Conservation (phyloP, 2,113 vertebrate genomes). For the Psophia crepitans region DNA sequence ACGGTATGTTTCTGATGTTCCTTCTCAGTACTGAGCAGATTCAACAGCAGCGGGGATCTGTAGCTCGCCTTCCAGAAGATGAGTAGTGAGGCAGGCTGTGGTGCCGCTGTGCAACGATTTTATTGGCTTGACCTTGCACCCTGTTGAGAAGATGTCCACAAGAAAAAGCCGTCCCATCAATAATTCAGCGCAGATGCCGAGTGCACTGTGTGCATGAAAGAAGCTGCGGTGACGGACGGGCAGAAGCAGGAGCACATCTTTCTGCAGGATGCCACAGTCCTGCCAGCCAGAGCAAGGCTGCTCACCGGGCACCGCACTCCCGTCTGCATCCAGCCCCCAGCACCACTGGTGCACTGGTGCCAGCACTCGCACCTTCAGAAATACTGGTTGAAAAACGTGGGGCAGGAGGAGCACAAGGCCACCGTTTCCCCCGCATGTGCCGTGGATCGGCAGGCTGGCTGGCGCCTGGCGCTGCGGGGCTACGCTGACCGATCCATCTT, state of each 20-base stretch:
- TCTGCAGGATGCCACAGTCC: neutral
- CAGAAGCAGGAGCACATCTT: neutral
- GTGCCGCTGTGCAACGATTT: neutral
- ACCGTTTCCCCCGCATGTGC: fast-evolving
- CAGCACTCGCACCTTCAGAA: neutral
- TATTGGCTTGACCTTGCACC: neutral
- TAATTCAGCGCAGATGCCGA: neutral
- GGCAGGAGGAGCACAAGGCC: neutral
- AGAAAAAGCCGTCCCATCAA: neutral
- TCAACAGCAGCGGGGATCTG: fast-evolving
- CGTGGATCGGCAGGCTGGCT: fast-evolving
- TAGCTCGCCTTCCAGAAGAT: fast-evolving
- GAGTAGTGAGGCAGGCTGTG: neutral
- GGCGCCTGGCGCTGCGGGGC: neutral
- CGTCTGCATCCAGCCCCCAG: neutral
- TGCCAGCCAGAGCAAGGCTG: no score
- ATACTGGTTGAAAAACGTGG: fast-evolving
- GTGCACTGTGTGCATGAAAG: fast-evolving
- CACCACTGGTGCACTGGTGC: fast-evolving
- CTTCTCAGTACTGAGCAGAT: neutral
- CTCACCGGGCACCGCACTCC: fast-evolving
- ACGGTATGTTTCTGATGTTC: fast-evolving
- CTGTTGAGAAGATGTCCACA: neutral
- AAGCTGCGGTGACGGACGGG: fast-evolving
- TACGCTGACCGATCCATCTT: neutral